Conservation (phyloP, 1,140 invertebrate species). For the Stenopsyche tienmushanensis region DNA sequence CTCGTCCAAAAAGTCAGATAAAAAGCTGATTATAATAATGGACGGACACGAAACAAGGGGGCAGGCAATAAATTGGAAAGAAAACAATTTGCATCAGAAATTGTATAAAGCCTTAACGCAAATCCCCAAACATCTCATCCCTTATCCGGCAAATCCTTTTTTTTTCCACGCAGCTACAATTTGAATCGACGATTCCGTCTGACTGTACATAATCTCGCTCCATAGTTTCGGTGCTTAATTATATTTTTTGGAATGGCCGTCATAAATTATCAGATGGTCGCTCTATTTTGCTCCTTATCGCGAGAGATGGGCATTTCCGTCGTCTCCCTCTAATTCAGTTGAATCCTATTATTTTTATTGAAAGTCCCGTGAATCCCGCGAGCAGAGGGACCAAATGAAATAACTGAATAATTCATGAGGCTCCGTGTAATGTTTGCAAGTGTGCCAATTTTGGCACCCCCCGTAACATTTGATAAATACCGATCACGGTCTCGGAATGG, state of each 20-base stretch:
- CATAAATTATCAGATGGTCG: constrained; percentile 4
- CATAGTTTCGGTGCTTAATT: background rate
- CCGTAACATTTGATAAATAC: constrained; percentile 3
- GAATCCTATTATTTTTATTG: constrained; percentile 16
- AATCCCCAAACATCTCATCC: no score
- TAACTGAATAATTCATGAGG: constrained; percentile 7
- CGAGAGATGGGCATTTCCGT: background rate
- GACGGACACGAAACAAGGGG: no score
- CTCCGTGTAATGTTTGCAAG: background rate
- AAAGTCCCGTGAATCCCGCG: background rate
- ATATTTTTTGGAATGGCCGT: constrained; percentile 6
- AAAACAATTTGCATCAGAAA: no score
- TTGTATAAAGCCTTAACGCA: no score
- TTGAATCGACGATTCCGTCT: no score
- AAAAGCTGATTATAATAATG: no score
- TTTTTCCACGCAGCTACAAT: no score
- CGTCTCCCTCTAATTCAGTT: constrained; percentile 4
- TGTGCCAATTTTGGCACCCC: background rate
- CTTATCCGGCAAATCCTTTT: no score
- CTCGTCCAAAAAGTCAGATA: no score
- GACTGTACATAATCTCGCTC: no score
- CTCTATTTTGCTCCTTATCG: background rate
- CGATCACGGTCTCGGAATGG: no score
- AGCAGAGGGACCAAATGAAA: background rate
- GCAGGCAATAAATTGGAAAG: no score